phyloP scores from a whole-genome alignment of 2,888 invertebrate genomes.

The Biston stratarius region DNA sequence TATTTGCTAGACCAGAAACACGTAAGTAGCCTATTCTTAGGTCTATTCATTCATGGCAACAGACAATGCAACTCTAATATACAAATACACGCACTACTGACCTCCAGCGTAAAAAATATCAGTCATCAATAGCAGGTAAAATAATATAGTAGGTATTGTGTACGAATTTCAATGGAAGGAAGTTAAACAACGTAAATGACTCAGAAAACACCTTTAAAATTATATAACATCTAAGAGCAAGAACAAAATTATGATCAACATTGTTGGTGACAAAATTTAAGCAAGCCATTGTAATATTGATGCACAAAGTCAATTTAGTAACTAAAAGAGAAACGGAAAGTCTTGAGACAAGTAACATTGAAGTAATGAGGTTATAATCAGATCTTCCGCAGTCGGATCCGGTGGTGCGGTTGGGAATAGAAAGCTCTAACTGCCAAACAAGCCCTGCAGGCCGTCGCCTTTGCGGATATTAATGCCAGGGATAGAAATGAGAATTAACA shows the following conservation, averaged over 20 bases:
- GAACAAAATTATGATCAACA: constrained; percentile 19
- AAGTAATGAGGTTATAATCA: constrained; percentile 74
- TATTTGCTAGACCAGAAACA: constrained; percentile 70
- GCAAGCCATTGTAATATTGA: constrained; percentile 13
- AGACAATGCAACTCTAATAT: constrained; percentile 3
- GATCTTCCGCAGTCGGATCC: constrained; percentile 66
- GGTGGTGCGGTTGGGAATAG: constrained; percentile 65
- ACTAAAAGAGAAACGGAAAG: constrained; percentile 62
- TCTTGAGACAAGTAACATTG: constrained; percentile 51
- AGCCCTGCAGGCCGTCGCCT: constrained; percentile 61
- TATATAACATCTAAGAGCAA: constrained; percentile 23
- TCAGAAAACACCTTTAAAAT: constrained; percentile 12
- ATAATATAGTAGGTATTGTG: constrained; percentile 9
- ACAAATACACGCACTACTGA: neutral
- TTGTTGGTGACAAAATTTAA: constrained; percentile 22
- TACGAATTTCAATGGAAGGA: constrained; percentile 24
- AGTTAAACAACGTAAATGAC: constrained; percentile 24
- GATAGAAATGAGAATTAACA: constrained; percentile 67
- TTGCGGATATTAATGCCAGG: constrained; percentile 70
- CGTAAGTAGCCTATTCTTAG: constrained; percentile 58
- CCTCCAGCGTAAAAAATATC: neutral
- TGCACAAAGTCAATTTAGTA: constrained; percentile 30
- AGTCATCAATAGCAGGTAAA: neutral
- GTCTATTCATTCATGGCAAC: constrained; percentile 52
- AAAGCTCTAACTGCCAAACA: constrained; percentile 67